Evolutionary conservation across 92 coral and sea anemone species (phyloP), one percentile per base, ranked within the genome.

Genomic region (Zoanthus sociatus): DNA sequence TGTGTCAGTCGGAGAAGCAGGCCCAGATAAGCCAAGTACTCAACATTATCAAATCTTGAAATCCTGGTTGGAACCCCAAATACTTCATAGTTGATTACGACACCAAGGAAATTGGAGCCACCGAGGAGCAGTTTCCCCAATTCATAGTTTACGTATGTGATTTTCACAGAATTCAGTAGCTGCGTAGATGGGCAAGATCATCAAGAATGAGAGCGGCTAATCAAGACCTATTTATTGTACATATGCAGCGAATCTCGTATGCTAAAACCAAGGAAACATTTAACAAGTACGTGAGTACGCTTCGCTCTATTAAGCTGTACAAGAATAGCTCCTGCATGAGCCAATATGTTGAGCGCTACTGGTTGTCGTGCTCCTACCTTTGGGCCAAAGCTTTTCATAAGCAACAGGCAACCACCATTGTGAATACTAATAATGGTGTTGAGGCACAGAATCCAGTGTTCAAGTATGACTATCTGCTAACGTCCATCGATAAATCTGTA

Each of bases 51-150:
- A 61, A 31, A n/a, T n/a, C n/a, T n/a, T n/a, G n/a, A n/a, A n/a
- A n/a, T n/a, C 30, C 79, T 13, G 75, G 88, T 67, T 84, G 79
- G 88, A 44, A 53, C 53, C 88, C 73, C 18, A 71, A 31, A 60
- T 83, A 83, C 46, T 83, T 68, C 77, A 91, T 91, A 90, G 90
- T 88, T 4, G 90, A 92, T 54, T 85, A 78, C 77, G 81, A 89
- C 31, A 78, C 87, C 6, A 84, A 89, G 53, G 94, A 92, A 77
- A 85, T 92, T 45, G 89, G 89, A 12, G 92, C 92, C 54, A 84
- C 89, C 21, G 88, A 89, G 75, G 69, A 78, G 69, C 89, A 53
- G 72, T 91, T 91, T 84, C 91, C 91, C 26, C 83, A 76, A 13
- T 47, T 70, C 10, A 15, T 46, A 3, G 94, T 88, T 9, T 88